These are phyloP conservation scores for Baccha elongata DNA, from an alignment of 2,888 invertebrate genomes.

Conservation along the genomic window DNA sequence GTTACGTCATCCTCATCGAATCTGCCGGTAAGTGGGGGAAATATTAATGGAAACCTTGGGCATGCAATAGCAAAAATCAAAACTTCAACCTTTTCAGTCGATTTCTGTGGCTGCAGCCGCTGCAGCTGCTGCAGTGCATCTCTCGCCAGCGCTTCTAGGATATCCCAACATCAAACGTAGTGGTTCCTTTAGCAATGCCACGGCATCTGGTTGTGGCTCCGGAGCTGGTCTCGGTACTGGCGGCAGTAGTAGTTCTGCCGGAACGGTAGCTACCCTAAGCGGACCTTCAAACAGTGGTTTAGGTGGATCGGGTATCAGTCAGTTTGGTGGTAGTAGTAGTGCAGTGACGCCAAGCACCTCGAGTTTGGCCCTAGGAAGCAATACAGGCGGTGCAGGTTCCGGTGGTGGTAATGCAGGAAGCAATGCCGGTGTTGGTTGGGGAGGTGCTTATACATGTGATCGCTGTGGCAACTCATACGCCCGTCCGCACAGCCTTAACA, in stretches of 20 bases:
- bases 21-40: constrained; percentile 69
- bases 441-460: constrained; percentile 83
- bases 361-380: constrained; percentile 28
- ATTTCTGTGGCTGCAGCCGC: constrained; percentile 57
- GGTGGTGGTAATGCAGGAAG: constrained; percentile 25
- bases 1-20: constrained; percentile 72
- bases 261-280: not conserved
- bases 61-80: constrained; percentile 40
- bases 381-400: constrained; percentile 31
- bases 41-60: constrained; percentile 63
- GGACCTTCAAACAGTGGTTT: constrained; percentile 45
- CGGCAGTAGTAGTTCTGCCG: constrained; percentile 22
- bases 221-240: constrained; percentile 58
- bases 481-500: constrained; percentile 84
- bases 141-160: constrained; percentile 52
- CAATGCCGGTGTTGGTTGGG: constrained; percentile 73
- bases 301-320: constrained; percentile 31
- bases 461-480: constrained; percentile 85
- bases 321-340: constrained; percentile 65
- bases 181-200: constrained; percentile 60
- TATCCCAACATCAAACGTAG: constrained; percentile 56
- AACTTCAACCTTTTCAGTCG: constrained; percentile 60
- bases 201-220: constrained; percentile 59
- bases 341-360: constrained; percentile 63
- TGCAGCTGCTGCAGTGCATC: constrained; percentile 42